phyloP scores from a whole-genome alignment of 2,797 vertebrate species.

The Alca torda region DNA sequence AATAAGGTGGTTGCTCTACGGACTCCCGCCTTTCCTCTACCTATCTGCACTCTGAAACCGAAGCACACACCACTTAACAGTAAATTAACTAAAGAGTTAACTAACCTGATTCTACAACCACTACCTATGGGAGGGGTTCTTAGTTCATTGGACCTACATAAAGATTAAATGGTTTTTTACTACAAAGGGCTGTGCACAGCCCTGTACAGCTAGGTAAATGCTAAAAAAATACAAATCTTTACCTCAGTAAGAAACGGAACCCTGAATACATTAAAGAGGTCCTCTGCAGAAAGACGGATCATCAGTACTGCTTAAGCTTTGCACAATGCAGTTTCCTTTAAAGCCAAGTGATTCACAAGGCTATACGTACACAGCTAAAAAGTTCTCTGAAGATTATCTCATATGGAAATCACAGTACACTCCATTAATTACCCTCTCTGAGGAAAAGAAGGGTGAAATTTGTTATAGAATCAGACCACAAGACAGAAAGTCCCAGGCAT shows the following conservation, averaged over 20 bases:
- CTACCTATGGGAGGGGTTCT: neutral
- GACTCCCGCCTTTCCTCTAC: neutral
- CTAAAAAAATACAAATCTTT: neutral
- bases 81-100: neutral
- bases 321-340: neutral
- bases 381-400: slow-evolving; percentile 59
- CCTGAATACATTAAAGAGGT: neutral
- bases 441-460: slow-evolving; percentile 73
- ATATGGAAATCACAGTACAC: slow-evolving; percentile 71
- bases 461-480: slow-evolving; percentile 78
- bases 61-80: neutral
- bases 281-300: neutral
- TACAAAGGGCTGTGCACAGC: neutral
- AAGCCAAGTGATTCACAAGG: slow-evolving; percentile 35
- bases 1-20: neutral
- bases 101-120: neutral
- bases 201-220: neutral
- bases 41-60: neutral
- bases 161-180: neutral
- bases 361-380: slow-evolving; percentile 11
- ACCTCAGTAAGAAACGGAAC: neutral
- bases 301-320: neutral
- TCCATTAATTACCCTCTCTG: slow-evolving; percentile 80
- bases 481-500: slow-evolving; percentile 74
- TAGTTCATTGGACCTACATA: neutral